phyloP scores from a whole-genome alignment of 1,140 invertebrate species.

The Drosophila obscura region DNA sequence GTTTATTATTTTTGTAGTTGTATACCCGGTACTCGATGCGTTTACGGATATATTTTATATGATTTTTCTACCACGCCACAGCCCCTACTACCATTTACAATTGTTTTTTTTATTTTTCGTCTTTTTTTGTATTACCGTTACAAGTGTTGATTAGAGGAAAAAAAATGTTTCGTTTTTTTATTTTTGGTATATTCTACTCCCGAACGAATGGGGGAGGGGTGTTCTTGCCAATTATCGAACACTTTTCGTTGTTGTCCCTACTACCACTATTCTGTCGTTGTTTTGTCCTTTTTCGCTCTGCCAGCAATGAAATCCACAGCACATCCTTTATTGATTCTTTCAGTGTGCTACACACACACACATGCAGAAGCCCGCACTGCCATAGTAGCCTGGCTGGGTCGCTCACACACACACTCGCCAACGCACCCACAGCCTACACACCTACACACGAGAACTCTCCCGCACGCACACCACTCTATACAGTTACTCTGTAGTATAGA shows the following conservation, averaged over 20 bases:
- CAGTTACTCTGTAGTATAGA: slow-evolving; percentile 64
- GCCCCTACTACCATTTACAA: too few species aligned
- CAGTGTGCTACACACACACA: slow-evolving; percentile 64
- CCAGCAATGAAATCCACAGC: slow-evolving; percentile 59
- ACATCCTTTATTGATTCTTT: slow-evolving; percentile 82
- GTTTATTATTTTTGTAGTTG: too few species aligned
- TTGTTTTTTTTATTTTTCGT: slow-evolving; percentile 4
- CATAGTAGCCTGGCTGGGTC: slow-evolving; percentile 36
- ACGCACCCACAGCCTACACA: slow-evolving; percentile 49
- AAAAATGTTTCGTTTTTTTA: too few species aligned
- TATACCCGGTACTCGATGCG: too few species aligned
- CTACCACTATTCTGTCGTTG: slow-evolving; percentile 40
- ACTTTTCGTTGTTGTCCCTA: slow-evolving; percentile 8
- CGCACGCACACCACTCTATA: slow-evolving; percentile 48
- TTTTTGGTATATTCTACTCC: too few species aligned
- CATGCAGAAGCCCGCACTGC: slow-evolving; percentile 30
- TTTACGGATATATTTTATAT: too few species aligned
- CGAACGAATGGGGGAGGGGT: too few species aligned
- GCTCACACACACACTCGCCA: slow-evolving; percentile 49
- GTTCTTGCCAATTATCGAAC: too few species aligned
- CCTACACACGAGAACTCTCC: slow-evolving; percentile 49
- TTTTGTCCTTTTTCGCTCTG: slow-evolving; percentile 37
- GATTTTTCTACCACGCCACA: too few species aligned
- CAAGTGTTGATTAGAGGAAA: slow-evolving; percentile 1
- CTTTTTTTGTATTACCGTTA: slow-evolving; percentile 19